Base-by-base conservation (phyloP, 1,140 invertebrate genomes). In the Antheraea pernyi region DNA sequence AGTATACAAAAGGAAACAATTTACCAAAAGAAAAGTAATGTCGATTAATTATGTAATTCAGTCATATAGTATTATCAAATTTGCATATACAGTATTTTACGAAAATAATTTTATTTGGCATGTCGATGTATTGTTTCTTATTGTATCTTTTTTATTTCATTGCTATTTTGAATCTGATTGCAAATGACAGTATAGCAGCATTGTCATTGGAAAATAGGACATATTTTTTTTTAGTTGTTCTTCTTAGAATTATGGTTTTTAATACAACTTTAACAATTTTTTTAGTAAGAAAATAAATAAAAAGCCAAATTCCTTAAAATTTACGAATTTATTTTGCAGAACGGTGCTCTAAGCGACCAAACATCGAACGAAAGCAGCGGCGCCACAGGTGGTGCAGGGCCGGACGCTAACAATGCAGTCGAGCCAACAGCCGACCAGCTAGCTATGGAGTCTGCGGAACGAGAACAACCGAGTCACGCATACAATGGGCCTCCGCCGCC, bases 381-480 rank as follows among this genome's bases (percentile, higher is more conserved):
- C 16, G 80, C 82, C 18, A 81, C 84, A 10, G 85, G 86, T 0
- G 74, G 80, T 8, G 74, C 81, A 0, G 86, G 80, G 3, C 66
- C 86, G 0, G 89, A 91, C 36, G 65, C 83, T 9, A 89, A 75
- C 71, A 88, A 66, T 61, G 85, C 76, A 72, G 94, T 76, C 0
- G 89, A 91, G 46, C 84, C 88, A 0, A 86, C 85, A 58, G 90
- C 94, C 7, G 95, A 96, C 78, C 95, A 96, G 79, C 82, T 96
- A 65, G 95, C 95, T 2, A 87, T 96, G 72, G 95, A 96, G 77
- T 94, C 95, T 19, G 85, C 94, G 1, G 95, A 95, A 68, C 93
- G 95, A 72, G 93, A 95, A 74, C 85, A 88, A 76, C 91, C 88
- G 19, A 93, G 92, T 67, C 88, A 93, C 42, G 88, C 93, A 4